phyloP scores from a whole-genome alignment of 2,888 invertebrate species.

The Latheticus oryzae region DNA sequence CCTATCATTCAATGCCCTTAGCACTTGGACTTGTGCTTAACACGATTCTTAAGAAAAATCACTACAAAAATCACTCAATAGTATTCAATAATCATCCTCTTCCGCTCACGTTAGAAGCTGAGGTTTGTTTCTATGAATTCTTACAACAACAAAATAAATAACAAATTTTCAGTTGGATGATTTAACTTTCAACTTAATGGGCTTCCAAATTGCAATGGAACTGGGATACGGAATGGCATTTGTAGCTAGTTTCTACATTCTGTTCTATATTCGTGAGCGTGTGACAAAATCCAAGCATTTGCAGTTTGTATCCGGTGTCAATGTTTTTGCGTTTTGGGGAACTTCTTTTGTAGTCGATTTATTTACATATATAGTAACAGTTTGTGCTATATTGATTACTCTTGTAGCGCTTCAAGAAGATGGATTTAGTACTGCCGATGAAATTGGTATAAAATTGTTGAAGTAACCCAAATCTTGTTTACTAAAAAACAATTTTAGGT shows the following conservation, averaged over 20 bases:
- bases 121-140: slow-evolving; percentile 63
- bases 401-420: slow-evolving; percentile 73
- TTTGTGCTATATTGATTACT: slow-evolving; percentile 69
- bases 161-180: neutral
- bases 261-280: slow-evolving; percentile 74
- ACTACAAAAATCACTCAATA: slow-evolving; percentile 43
- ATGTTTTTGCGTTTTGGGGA: slow-evolving; percentile 75
- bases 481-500: slow-evolving; percentile 27
- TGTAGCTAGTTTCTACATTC: slow-evolving; percentile 71
- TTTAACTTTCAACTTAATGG: slow-evolving; percentile 58
- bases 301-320: slow-evolving; percentile 77
- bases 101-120: slow-evolving; percentile 69
- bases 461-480: too few species aligned
- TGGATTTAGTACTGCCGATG: slow-evolving; percentile 67
- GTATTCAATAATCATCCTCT: slow-evolving; percentile 74
- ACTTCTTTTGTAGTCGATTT: slow-evolving; percentile 77
- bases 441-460: slow-evolving; percentile 65
- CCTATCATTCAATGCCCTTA: slow-evolving; percentile 77
- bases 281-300: slow-evolving; percentile 74
- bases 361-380: slow-evolving; percentile 70
- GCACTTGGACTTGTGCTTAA: slow-evolving; percentile 74
- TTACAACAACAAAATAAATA: too few species aligned
- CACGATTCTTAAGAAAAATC: slow-evolving; percentile 67
- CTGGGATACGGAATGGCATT: slow-evolving; percentile 79
- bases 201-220: slow-evolving; percentile 71